These are phyloP conservation scores for Chrysodeixis includens DNA, from an alignment of 2,888 invertebrate species.

Conservation along the genomic window DNA sequence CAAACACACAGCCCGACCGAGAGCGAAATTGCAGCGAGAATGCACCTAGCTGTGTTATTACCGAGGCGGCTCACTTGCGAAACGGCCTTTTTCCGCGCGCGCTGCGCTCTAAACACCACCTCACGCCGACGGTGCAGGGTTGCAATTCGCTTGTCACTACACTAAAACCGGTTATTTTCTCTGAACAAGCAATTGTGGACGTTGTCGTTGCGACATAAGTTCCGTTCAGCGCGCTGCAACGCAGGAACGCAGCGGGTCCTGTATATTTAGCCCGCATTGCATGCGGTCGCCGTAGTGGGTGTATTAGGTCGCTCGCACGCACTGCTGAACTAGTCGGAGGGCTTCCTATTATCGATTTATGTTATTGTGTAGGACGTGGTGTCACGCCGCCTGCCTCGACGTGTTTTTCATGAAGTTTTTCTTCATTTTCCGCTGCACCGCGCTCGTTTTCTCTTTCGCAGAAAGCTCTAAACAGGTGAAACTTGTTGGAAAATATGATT, in stretches of 20 bases:
- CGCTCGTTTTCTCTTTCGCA: conserved; percentile 79
- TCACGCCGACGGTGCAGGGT: conserved; percentile 64
- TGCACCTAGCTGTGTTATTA: conserved; percentile 89
- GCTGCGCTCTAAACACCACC: conserved; percentile 63
- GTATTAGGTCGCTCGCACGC: conserved; percentile 89
- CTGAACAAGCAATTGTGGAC: conserved; percentile 84
- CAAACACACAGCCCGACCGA: conserved; percentile 89
- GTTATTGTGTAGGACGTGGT: conserved; percentile 80
- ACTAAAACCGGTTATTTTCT: conserved; percentile 82
- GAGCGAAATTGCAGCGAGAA: conserved; percentile 89
- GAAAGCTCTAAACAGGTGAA: conserved; percentile 76
- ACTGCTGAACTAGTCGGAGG: conserved; percentile 89
- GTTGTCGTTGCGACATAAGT: conserved; percentile 84
- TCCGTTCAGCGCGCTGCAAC: conserved; percentile 74
- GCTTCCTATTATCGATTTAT: conserved; percentile 89
- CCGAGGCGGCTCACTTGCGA: conserved; percentile 74
- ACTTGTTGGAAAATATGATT: conserved; percentile 79
- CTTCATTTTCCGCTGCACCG: conserved; percentile 72
- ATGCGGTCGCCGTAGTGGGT: conserved; percentile 83
- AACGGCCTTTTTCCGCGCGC: conserved; percentile 77
- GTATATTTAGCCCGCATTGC: conserved; percentile 89
- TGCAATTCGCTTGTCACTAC: conserved; percentile 62
- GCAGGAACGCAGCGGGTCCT: conserved; percentile 76
- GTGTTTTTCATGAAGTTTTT: conserved; percentile 77
- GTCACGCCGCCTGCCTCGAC: conserved; percentile 69